phyloP scores from a whole-genome alignment of 2,113 vertebrate species.

The Pygoscelis antarcticus region DNA sequence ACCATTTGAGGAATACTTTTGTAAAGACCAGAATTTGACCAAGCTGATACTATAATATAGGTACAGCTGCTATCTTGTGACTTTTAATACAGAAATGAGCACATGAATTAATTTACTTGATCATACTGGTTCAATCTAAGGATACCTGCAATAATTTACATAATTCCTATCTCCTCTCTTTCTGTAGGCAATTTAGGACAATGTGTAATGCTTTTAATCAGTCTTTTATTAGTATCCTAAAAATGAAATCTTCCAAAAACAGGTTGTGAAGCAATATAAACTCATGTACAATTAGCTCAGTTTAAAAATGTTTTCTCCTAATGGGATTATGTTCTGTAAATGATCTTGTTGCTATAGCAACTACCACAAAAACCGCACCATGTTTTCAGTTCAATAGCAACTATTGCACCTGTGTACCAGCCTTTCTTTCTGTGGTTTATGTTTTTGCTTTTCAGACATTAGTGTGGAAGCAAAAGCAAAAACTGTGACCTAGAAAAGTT shows the following conservation, averaged over 20 bases:
- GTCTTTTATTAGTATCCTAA: constrained; percentile 64
- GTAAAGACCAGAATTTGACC: background rate
- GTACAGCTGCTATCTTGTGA: background rate
- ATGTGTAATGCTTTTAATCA: constrained; percentile 47
- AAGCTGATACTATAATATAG: background rate
- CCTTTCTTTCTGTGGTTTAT: constrained; percentile 51
- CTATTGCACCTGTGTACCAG: constrained; percentile 73
- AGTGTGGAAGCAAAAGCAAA: background rate
- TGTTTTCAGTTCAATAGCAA: constrained; percentile 57
- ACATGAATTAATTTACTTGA: constrained; percentile 31
- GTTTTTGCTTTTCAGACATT: background rate
- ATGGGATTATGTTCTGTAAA: constrained; percentile 77
- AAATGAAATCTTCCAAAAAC: constrained; percentile 66
- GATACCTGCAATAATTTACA: constrained; percentile 55
- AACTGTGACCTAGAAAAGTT: constrained; percentile 36
- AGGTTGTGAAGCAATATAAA: constrained; percentile 71
- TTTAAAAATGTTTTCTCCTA: constrained; percentile 74
- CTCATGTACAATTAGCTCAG: constrained; percentile 71
- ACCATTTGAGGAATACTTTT: background rate
- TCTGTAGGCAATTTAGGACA: constrained; percentile 64
- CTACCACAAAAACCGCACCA: constrained; percentile 67
- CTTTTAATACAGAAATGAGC: constrained; percentile 25
- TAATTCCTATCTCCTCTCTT: constrained; percentile 44
- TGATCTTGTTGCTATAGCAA: constrained; percentile 73
- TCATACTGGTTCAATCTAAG: constrained; percentile 5